phyloP scores from a whole-genome alignment of 2,113 vertebrate genomes.

The Aphelocoma coerulescens region DNA sequence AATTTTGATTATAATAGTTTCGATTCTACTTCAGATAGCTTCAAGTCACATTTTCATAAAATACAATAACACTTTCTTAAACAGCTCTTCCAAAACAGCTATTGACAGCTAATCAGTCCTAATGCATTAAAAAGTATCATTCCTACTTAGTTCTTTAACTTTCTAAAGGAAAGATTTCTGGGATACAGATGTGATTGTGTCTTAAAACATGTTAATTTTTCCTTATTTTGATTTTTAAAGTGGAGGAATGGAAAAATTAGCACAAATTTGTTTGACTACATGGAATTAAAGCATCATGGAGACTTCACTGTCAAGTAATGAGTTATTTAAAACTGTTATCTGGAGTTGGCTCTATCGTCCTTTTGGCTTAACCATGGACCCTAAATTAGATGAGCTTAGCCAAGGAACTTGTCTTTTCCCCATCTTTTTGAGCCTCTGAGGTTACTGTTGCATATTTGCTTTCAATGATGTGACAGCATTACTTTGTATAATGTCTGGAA shows the following conservation, averaged over 20 bases:
- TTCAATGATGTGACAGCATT: not conserved
- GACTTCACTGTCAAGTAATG: not conserved
- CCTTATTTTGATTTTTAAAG: not conserved
- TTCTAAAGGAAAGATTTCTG: not conserved
- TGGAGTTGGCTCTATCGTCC: not conserved
- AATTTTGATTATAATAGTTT: not conserved
- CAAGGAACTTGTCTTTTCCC: not conserved
- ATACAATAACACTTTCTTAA: not conserved
- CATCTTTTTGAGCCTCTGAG: not conserved
- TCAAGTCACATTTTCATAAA: not conserved
- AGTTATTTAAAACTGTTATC: not conserved
- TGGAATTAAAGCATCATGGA: not conserved
- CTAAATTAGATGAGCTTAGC: not conserved
- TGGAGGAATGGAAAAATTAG: not conserved
- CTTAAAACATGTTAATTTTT: not conserved
- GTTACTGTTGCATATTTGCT: not conserved
- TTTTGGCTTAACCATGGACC: not conserved
- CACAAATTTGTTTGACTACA: not conserved
- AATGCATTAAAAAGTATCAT: not conserved
- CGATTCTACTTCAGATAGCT: not conserved
- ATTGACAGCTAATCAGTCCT: not conserved
- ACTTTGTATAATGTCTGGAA: not conserved
- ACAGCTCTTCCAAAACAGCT: not conserved
- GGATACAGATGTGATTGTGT: not conserved
- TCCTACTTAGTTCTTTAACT: not conserved